Base-by-base conservation (phyloP, 2,113 vertebrate genomes). In the Stegastes partitus region DNA sequence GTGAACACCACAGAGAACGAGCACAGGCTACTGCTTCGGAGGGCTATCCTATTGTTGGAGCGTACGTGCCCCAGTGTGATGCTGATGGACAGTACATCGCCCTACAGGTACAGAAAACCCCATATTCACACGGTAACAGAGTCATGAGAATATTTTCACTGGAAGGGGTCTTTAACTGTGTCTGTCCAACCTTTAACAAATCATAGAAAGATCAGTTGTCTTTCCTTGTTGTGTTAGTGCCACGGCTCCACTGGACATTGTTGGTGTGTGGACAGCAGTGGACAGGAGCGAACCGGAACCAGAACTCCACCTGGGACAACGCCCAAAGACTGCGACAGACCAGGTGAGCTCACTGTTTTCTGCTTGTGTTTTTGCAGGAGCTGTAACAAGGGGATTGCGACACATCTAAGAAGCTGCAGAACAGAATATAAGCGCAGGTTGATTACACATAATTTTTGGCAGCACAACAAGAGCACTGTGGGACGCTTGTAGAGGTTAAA, bases 191-290 rank as follows among this genome's bases (percentile, higher is more conserved):
- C 15, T 8, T 12, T 14, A 42, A 9, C 10, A 6, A n/a, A 50
- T 22, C 50, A 96, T n/a, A n/a, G 47, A 19, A 9, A 21, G 16
- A 21, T 21, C 6, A 21, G 1, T n/a, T 21, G 6, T 50, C 9
- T 50, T 12, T 19, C 19, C 0, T 50, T 50, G 6, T n/a, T 19
- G 47, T 50, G 8, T 10, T 16, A 50, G 92, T 97, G 96, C 66
- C 96, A 96, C 0, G 2, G 92, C 31, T 93, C 93, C 66, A 94
- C 93, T 0, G 96, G 96, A 57, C 61, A 96, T 53, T 97, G 96
- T 81, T 97, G 96, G 96, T 97, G 96, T 0, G 96, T 97, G 85
- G 93, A 96, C 2, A 55, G 18, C 0, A 51, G 72, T 0, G 96
- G 96, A 14, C 91, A 91, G 49, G 96, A 97, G 87, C 90, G 94